Base-by-base conservation (phyloP, 2,888 invertebrate genomes). In the Chloromyia formosa region DNA sequence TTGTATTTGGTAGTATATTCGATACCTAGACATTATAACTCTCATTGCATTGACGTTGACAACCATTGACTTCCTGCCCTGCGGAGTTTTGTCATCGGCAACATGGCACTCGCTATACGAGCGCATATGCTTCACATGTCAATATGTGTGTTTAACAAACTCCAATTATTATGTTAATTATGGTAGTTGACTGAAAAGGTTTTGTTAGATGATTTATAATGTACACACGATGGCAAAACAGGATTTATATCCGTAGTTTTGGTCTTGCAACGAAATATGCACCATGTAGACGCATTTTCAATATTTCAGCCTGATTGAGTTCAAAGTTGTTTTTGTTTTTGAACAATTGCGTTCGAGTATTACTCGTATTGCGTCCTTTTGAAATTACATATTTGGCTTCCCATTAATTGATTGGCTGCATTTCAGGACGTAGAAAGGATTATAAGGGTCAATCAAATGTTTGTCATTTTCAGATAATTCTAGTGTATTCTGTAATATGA, bases 81-180 rank as follows among this genome's bases (percentile, higher is more conserved):
- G 35, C 35, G 23, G 61, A 12, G 27, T 16, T 61, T 12, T 61
- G 61, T 61, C 61, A 23, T 61, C 27, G 16, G 20, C 61, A 61
- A 23, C 16, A 35, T 35, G 27, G 12, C 22, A n/a, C 18, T 18
- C 58, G 58, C 3, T 16, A 53, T 53, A 53, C 23, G 49, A 53
- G 49, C 18, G 5, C 71, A 71, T 49, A 49, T 61, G 61, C 49
- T 45, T 45, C 61, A 73, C 68, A 73, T 73, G 69, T 69, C 74
- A 73, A 69, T 75, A 73, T 69, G 69, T 73, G 68, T 61, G 56
- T 74, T 75, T 42, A 74, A 74, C 74, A 74, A 75, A 75, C 64
- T 75, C 73, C 75, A 75, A 75, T 75, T 75, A 75, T 75, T 75
- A 75, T 75, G 75, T 74, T 75, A 75, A 75, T 75, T 74, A 71